These are phyloP conservation scores for Polymixis lichenea DNA, from an alignment of 2,888 invertebrate species.

Conservation along the genomic window DNA sequence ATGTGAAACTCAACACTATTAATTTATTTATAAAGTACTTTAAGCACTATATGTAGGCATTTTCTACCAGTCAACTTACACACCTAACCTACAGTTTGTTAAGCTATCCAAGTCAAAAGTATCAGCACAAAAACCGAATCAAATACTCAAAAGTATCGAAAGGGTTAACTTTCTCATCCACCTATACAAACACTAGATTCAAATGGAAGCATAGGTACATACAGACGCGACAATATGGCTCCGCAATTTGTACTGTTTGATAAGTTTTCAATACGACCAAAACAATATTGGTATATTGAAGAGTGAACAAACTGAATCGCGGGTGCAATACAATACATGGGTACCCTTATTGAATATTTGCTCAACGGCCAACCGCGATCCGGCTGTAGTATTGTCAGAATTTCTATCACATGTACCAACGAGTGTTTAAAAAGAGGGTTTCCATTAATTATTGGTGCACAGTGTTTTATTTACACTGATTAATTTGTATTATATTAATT, in stretches of 20 bases:
- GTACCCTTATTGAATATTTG: conserved; percentile 85
- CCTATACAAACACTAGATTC: conserved; percentile 43
- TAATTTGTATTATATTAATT: conserved; percentile 45
- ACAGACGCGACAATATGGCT: conserved; percentile 55
- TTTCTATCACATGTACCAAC: conserved; percentile 60
- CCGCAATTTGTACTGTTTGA: conserved; percentile 67
- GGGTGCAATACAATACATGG: conserved; percentile 79
- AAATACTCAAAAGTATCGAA: conserved; percentile 3
- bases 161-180: conserved; percentile 32
- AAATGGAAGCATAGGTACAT: conserved; percentile 35
- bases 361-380: conserved; percentile 70
- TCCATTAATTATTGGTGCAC: conserved; percentile 53
- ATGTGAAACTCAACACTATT: too few relatives aligned
- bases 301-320: conserved; percentile 81
- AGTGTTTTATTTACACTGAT: conserved; percentile 44
- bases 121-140: neutral
- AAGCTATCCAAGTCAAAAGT: neutral
- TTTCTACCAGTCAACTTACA: neutral
- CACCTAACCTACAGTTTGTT: neutral
- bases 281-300: conserved; percentile 86
- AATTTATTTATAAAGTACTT: too few relatives aligned
- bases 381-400: conserved; percentile 63
- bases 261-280: conserved; percentile 79
- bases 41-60: too few relatives aligned
- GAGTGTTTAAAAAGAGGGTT: conserved; percentile 52